These are phyloP conservation scores for Steatocranus sp. DNA, from an alignment of 2,797 vertebrate species.

Conservation along the genomic window DNA sequence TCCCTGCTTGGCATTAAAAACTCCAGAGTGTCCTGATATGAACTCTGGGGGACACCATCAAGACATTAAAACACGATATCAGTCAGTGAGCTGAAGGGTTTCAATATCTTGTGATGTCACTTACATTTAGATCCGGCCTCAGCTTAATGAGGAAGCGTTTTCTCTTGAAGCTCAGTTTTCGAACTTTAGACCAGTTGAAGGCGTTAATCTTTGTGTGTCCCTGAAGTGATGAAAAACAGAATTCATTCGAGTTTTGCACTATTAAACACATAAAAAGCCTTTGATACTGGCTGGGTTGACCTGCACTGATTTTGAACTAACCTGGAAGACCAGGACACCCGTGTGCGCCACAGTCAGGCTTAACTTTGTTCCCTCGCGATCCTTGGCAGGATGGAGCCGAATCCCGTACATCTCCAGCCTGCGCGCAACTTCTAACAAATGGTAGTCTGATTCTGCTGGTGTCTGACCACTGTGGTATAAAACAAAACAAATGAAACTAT, in stretches of 20 bases:
- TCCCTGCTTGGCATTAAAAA: constrained; percentile 95
- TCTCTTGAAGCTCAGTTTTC: constrained; percentile 98
- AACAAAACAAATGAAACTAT: background rate
- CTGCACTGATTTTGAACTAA: constrained; percentile 37
- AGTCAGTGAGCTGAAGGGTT: background rate
- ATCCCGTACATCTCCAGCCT: constrained; percentile 94
- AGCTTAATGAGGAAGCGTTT: constrained; percentile 97
- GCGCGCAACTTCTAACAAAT: constrained; percentile 91
- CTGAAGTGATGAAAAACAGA: constrained; percentile 58
- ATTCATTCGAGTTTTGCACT: background rate
- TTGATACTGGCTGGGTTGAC: background rate
- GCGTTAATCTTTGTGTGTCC: constrained; percentile 94
- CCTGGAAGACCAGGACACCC: constrained; percentile 96
- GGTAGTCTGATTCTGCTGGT: constrained; percentile 95
- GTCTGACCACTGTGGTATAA: constrained; percentile 84
- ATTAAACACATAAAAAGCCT: background rate
- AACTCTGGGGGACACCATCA: constrained; percentile 71
- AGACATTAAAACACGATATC: background rate
- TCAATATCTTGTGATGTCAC: constrained; percentile 39
- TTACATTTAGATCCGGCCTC: constrained; percentile 91
- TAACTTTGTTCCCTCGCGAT: constrained; percentile 91
- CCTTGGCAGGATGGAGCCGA: constrained; percentile 92
- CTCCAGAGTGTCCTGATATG: constrained; percentile 93
- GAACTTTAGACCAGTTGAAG: constrained; percentile 98
- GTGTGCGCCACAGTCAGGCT: constrained; percentile 92